phyloP scores from a whole-genome alignment of 2,888 invertebrate genomes.

The Cantharis rufa region DNA sequence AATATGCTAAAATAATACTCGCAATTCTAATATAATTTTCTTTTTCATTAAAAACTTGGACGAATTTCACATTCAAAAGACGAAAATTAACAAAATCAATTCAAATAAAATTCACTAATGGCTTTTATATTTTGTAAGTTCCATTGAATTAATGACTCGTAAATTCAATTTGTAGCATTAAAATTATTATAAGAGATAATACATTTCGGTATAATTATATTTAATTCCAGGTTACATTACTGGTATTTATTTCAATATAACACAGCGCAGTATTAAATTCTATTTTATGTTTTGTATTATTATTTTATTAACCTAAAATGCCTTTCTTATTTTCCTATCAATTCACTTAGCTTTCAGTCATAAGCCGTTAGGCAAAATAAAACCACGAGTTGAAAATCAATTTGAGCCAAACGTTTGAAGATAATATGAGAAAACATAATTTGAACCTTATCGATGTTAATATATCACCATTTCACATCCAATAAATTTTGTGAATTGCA shows the following conservation, averaged over 20 bases:
- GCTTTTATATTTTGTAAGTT: slow-evolving; percentile 4
- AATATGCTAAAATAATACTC: slow-evolving; percentile 8
- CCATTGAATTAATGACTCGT: slow-evolving; percentile 3
- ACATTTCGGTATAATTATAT: neutral
- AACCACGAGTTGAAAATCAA: neutral
- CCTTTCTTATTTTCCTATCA: neutral
- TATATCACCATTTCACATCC: slow-evolving; percentile 26
- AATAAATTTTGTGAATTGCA: slow-evolving; percentile 27
- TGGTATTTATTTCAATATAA: neutral
- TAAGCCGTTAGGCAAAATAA: neutral
- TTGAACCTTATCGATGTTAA: slow-evolving; percentile 22
- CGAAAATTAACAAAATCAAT: slow-evolving; percentile 3
- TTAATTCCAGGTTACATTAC: neutral
- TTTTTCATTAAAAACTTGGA: neutral
- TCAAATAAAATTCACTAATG: slow-evolving; percentile 3
- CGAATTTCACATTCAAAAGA: neutral
- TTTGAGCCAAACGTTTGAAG: slow-evolving; percentile 17
- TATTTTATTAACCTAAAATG: neutral
- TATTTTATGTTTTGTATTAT: neutral
- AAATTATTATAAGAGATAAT: slow-evolving; percentile 1
- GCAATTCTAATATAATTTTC: neutral
- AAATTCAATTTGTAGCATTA: slow-evolving; percentile 2
- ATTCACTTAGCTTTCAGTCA: neutral
- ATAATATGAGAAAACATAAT: slow-evolving; percentile 25
- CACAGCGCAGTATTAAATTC: neutral